Percentiles rank a stretch among this genome's conserved stretches.
phyloP scores from a whole-genome alignment of 2,797 vertebrate species.

The Semaprochilodus insignis region DNA sequence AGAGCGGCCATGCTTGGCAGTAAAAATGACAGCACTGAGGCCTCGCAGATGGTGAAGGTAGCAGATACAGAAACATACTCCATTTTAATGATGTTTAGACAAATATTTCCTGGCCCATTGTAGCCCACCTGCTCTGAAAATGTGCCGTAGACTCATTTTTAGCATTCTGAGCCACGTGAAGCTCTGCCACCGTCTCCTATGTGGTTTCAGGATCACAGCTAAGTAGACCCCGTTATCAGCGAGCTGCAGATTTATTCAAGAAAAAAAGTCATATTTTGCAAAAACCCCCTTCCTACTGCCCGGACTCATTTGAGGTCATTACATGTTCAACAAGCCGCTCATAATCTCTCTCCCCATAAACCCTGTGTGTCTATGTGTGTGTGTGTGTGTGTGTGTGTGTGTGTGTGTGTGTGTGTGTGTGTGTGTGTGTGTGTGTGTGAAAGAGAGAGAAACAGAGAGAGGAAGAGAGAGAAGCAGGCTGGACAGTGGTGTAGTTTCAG shows the following conservation, averaged over 20 bases:
- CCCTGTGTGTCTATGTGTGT: constrained; percentile 21
- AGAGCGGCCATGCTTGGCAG: constrained; percentile 1
- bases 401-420: neutral
- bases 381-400: constrained; percentile 20
- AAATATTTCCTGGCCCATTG: constrained; percentile 43
- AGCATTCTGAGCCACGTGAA: constrained; percentile 24
- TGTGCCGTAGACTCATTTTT: constrained; percentile 29
- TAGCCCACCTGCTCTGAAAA: constrained; percentile 38
- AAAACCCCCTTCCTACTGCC: constrained; percentile 28
- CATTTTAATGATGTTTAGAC: constrained; percentile 28
- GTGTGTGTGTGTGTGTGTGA: neutral
- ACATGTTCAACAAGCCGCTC: constrained; percentile 45
- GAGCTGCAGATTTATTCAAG: constrained; percentile 51
- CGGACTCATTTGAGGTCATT: constrained; percentile 43
- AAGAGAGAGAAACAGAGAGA: constrained; percentile 28
- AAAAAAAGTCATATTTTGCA: constrained; percentile 49
- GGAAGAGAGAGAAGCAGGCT: constrained; percentile 16
- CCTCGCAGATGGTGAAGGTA: constrained; percentile 16
- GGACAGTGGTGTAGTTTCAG: constrained; percentile 13
- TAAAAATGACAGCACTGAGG: constrained; percentile 17
- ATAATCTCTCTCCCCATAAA: constrained; percentile 54
- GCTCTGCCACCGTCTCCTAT: constrained; percentile 39
- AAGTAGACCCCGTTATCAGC: constrained; percentile 49
- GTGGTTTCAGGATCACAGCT: constrained; percentile 46
- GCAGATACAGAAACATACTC: constrained; percentile 13